Evolutionary conservation across 2,888 invertebrate genomes (phyloP).

Genomic region (Eupithecia dodoneata): DNA sequence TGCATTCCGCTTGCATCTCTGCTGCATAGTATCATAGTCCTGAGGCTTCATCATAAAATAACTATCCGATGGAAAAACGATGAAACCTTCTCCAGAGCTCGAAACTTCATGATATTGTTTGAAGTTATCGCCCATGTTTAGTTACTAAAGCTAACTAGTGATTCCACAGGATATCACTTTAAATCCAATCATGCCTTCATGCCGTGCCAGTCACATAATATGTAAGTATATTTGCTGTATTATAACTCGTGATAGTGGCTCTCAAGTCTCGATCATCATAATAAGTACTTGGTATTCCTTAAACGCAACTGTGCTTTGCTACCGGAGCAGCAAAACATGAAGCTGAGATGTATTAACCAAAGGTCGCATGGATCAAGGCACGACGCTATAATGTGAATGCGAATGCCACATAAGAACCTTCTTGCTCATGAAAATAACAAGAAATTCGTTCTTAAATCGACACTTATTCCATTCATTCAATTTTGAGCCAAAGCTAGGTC

Average conservation of each 20-base stretch:
- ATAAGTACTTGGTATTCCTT: slow-evolving; percentile 20
- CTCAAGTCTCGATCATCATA: too few species aligned
- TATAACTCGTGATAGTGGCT: neutral
- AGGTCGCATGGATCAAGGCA: slow-evolving; percentile 12
- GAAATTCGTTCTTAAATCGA: neutral
- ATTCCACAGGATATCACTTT: neutral
- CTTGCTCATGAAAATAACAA: slow-evolving; percentile 7
- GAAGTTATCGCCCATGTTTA: neutral
- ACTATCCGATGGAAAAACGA: neutral
- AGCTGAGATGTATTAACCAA: slow-evolving; percentile 3
- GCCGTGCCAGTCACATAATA: neutral
- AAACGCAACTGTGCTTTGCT: slow-evolving; percentile 14
- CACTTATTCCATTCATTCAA: neutral
- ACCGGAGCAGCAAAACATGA: neutral
- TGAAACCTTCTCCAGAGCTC: neutral
- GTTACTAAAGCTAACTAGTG: neutral
- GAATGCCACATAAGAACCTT: neutral
- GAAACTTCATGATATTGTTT: neutral
- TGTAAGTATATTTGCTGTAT: neutral
- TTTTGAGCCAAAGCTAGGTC: neutral
- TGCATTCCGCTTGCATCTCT: slow-evolving; percentile 34
- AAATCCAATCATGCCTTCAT: neutral
- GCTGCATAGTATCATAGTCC: slow-evolving; percentile 19
- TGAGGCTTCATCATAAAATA: neutral
- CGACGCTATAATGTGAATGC: neutral